Evolutionary conservation across 2,888 invertebrate species (phyloP), one percentile per base, ranked within the genome.

Genomic region (Hyalella azteca): DNA sequence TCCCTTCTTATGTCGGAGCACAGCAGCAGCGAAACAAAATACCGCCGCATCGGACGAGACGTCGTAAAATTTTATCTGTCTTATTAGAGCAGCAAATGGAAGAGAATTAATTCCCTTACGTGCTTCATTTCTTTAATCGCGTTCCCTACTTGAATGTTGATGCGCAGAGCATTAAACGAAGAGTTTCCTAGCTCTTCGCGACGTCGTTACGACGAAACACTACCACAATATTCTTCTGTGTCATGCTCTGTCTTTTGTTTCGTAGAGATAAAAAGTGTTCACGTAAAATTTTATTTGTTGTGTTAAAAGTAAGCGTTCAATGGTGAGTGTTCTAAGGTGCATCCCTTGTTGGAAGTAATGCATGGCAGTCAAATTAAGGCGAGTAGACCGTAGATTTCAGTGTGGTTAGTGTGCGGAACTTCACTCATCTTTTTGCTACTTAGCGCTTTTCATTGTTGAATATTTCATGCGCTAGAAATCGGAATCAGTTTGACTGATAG

Each of bases 51-150:
- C 36, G n/a, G 66, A 66, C 32, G 66, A 66, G 66, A n/a, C 36
- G 29, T 36, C 66, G 66, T 66, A 66, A 66, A 66, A 66, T 66
- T 66, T 66, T 66, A 66, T 66, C 66, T 66, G 5, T 66, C 66
- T 66, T 66, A 66, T 66, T 66, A 66, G 36, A 29, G 66, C 36
- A 15, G 36, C 66, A 66, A 66, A 66, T 66, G 66, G 66, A 66
- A 36, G 66, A 66, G 36, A 66, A 66, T 66, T 66, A 66, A 54
- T 66, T 66, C 36, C 36, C 36, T 36, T 36, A 66, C 66, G 66
- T 66, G 66, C 29, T 66, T 66, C 66, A 66, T 66, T 66, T 66
- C 66, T 66, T 66, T 66, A 66, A 66, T 66, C 36, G 66, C 66
- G 39, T 29, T 66, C 26, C 36, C 66, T 36, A 66, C 66, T 36